A percentile compares a stretch with the other conserved stretches of the same genome.
These are phyloP conservation scores for Epistrophe eligans DNA, from an alignment of 2,888 invertebrate genomes.

Conservation along the genomic window DNA sequence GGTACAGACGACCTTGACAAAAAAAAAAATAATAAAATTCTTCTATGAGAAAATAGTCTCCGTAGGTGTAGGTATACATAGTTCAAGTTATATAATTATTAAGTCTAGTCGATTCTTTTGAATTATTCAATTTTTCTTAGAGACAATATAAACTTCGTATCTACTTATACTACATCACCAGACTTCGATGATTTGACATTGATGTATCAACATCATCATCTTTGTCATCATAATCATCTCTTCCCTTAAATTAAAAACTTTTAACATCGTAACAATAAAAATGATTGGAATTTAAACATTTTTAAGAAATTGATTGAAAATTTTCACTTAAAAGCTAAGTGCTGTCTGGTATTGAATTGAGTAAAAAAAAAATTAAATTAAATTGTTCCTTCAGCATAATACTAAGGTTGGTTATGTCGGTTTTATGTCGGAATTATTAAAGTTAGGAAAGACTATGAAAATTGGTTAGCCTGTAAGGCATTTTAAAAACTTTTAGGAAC, in stretches of 20 bases:
- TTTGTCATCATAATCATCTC: background rate
- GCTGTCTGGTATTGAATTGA: background rate
- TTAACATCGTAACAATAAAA: background rate
- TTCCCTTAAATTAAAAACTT: background rate
- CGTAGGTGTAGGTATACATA: too few species aligned
- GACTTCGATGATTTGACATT: background rate
- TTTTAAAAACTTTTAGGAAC: background rate
- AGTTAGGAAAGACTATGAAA: background rate
- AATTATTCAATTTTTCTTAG: background rate
- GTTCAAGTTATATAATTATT: background rate
- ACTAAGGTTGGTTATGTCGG: background rate
- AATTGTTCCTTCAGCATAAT: background rate
- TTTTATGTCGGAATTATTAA: background rate
- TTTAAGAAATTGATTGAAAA: background rate
- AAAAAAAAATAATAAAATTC: too few species aligned
- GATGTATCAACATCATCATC: background rate
- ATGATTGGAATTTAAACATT: background rate
- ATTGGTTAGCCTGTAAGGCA: background rate
- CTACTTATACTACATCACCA: background rate
- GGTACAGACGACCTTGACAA: too few species aligned
- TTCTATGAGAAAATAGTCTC: too few species aligned
- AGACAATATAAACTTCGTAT: background rate
- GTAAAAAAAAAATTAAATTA: background rate
- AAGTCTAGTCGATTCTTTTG: background rate
- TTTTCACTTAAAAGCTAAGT: background rate